phyloP scores from a whole-genome alignment of 2,113 vertebrate species.

The Cyphomyrus plagiostoma region DNA sequence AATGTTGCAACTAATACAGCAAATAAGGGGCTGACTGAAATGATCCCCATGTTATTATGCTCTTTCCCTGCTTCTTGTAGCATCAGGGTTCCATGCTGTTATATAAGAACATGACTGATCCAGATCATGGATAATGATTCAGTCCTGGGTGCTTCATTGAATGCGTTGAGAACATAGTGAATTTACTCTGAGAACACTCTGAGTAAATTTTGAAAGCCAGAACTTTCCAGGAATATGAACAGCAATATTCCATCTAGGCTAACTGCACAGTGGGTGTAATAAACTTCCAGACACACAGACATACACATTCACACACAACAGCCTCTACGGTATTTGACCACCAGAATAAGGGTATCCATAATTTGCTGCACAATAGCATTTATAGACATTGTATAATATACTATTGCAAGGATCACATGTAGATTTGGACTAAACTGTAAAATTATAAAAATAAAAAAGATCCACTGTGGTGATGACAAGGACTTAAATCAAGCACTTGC shows the following conservation, averaged over 20 bases:
- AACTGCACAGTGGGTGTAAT: not conserved
- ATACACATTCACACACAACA: constrained; percentile 4
- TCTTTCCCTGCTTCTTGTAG: not conserved
- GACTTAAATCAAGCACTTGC: constrained; percentile 8
- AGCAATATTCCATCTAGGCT: not conserved
- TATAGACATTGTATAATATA: not conserved
- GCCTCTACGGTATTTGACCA: constrained; percentile 1
- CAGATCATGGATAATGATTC: not conserved
- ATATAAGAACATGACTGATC: not conserved
- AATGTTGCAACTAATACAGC: not conserved
- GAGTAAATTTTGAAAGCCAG: not conserved
- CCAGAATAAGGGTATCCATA: not conserved
- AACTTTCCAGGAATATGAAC: constrained; percentile 10
- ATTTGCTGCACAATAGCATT: constrained; percentile 12
- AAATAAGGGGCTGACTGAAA: not conserved
- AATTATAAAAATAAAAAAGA: not conserved
- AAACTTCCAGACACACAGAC: constrained; percentile 7
- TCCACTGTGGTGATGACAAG: constrained; percentile 11
- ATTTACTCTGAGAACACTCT: not conserved
- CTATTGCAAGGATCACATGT: not conserved
- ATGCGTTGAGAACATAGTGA: not conserved
- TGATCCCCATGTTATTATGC: not conserved
- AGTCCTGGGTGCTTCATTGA: not conserved
- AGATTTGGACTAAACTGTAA: not conserved
- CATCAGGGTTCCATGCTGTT: not conserved